These are phyloP conservation scores for Thunnus albacares DNA, from an alignment of 2,797 vertebrate species.

Conservation along the genomic window DNA sequence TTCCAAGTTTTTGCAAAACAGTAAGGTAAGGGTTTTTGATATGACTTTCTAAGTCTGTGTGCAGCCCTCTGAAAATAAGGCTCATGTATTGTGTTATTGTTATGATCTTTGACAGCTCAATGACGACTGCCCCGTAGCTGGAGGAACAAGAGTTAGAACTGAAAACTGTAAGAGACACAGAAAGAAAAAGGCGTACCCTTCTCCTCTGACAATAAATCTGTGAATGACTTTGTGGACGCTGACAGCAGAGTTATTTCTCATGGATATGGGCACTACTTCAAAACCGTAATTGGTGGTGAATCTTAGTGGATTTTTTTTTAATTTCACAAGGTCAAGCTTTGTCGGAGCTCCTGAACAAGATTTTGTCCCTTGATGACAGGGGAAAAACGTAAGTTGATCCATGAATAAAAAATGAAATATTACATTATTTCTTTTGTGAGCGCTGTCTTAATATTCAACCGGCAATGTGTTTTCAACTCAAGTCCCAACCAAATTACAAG, in stretches of 20 bases:
- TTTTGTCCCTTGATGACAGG: slow-evolving; percentile 46
- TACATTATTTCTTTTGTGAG: slow-evolving; percentile 52
- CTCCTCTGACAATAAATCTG: slow-evolving; percentile 63
- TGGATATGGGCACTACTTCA: slow-evolving; percentile 56
- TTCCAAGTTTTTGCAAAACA: slow-evolving; percentile 1
- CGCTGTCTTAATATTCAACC: slow-evolving; percentile 53
- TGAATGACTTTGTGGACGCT: slow-evolving; percentile 58
- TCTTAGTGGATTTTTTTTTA: slow-evolving; percentile 60
- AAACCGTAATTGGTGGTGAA: slow-evolving; percentile 68
- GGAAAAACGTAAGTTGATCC: slow-evolving; percentile 53
- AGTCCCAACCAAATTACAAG: slow-evolving; percentile 38
- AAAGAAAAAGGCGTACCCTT: slow-evolving; percentile 51
- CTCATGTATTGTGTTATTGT: slow-evolving; percentile 25
- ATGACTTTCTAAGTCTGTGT: slow-evolving; percentile 4
- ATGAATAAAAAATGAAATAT: slow-evolving; percentile 67
- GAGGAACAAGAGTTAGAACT: slow-evolving; percentile 29
- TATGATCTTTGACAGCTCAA: slow-evolving; percentile 29
- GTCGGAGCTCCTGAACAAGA: slow-evolving; percentile 41
- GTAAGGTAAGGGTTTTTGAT: background rate
- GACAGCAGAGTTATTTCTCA: slow-evolving; percentile 64
- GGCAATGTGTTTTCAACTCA: slow-evolving; percentile 34
- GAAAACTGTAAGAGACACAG: slow-evolving; percentile 38
- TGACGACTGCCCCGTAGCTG: slow-evolving; percentile 29
- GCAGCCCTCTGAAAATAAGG: background rate
- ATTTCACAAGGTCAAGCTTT: slow-evolving; percentile 69